These are phyloP conservation scores for Kradibia gibbosae DNA, from an alignment of 1,140 invertebrate genomes.

Conservation along the genomic window DNA sequence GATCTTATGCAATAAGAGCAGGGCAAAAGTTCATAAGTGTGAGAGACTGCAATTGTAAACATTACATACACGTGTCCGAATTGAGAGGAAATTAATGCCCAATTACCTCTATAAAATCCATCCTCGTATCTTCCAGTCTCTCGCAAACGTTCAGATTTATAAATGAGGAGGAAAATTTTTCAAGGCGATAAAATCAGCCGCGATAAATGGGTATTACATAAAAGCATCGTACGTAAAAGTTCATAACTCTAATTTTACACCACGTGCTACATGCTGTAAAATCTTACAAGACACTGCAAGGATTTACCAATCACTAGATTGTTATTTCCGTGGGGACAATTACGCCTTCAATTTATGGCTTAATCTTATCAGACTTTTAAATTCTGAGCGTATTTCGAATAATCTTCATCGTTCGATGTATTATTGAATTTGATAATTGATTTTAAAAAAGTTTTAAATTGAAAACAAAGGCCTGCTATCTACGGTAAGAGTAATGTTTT, in stretches of 20 bases:
- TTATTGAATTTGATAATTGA: too few species aligned
- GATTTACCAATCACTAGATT: not conserved
- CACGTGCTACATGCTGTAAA: too few species aligned
- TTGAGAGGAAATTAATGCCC: conserved; percentile 26
- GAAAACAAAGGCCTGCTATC: too few species aligned
- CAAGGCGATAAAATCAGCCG: not conserved
- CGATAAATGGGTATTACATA: conserved; percentile 29
- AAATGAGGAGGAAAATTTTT: conserved; percentile 17
- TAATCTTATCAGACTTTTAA: not conserved
- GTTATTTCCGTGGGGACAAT: not conserved
- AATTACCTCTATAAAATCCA: too few species aligned
- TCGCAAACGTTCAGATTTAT: not conserved
- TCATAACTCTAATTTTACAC: too few species aligned
- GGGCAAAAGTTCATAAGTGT: conserved; percentile 16
- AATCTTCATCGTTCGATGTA: too few species aligned
- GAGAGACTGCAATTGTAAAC: not conserved
- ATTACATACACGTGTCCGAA: not conserved
- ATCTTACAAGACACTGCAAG: not conserved
- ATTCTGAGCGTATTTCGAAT: not conserved
- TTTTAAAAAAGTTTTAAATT: too few species aligned
- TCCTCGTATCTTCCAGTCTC: not conserved
- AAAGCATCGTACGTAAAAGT: too few species aligned
- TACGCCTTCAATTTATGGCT: not conserved
- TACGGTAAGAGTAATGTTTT: too few species aligned
- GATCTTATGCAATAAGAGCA: too few species aligned